Conservation (phyloP, 2,888 invertebrate genomes). For the Hemaris fuciformis region DNA sequence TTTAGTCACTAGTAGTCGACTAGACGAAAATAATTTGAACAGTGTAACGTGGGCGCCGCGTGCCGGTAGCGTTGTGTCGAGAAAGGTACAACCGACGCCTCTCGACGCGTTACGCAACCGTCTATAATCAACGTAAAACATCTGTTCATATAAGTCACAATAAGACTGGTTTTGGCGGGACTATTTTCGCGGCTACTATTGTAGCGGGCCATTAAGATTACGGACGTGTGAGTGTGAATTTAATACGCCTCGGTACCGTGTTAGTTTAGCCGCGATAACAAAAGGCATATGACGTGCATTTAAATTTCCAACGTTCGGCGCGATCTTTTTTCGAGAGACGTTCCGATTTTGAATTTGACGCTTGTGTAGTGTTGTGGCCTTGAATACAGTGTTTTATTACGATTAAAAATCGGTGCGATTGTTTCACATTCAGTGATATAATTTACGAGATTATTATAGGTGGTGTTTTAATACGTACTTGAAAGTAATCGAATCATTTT, state of each 20-base stretch:
- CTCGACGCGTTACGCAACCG: constrained; percentile 51
- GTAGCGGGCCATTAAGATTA: constrained; percentile 52
- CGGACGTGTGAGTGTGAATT: constrained; percentile 51
- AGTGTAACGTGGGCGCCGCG: constrained; percentile 45
- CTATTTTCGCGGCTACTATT: constrained; percentile 61
- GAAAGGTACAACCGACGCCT: constrained; percentile 48
- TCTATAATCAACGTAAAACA: constrained; percentile 41
- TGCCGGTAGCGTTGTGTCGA: constrained; percentile 52
- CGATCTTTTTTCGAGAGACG: constrained; percentile 15
- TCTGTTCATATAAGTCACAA: constrained; percentile 46
- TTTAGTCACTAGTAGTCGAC: constrained; percentile 37
- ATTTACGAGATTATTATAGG: constrained; percentile 37
- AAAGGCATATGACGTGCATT: constrained; percentile 56
- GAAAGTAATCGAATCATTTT: constrained; percentile 26
- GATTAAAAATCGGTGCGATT: constrained; percentile 5
- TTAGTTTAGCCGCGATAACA: constrained; percentile 68
- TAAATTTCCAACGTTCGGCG: constrained; percentile 27
- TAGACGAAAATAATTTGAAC: constrained; percentile 65
- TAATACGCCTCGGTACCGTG: constrained; percentile 42
- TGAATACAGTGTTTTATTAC: constrained; percentile 13
- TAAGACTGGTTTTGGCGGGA: constrained; percentile 58
- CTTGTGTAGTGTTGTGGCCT: constrained; percentile 25
- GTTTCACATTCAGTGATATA: neutral
- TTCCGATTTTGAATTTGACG: constrained; percentile 24
- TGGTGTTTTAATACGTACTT: constrained; percentile 15